Conservation (phyloP, 2,797 vertebrate genomes). For the Oreortyx pictus region DNA sequence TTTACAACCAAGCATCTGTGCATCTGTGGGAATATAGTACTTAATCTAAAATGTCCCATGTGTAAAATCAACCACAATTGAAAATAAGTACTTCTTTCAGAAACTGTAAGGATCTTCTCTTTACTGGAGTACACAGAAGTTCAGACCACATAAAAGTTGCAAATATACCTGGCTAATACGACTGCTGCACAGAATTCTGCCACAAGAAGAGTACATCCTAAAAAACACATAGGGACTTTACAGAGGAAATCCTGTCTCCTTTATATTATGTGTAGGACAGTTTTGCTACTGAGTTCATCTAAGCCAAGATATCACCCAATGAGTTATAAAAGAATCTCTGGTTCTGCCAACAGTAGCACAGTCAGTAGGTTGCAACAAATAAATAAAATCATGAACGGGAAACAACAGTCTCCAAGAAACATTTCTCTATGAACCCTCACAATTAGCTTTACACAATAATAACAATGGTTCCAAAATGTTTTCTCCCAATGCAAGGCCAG, state of each 20-base stretch:
- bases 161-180: not conserved
- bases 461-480: not conserved
- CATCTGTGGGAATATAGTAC: constrained; percentile 15
- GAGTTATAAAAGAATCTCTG: constrained; percentile 22
- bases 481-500: not conserved
- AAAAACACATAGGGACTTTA: not conserved
- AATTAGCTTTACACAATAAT: not conserved
- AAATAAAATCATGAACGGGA: not conserved
- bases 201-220: not conserved
- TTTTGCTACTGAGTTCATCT: not conserved
- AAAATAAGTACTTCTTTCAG: constrained; percentile 8
- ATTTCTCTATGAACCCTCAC: not conserved
- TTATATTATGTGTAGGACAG: not conserved
- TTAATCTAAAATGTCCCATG: constrained; percentile 27
- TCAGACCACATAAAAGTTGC: not conserved
- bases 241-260: not conserved
- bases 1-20: constrained; percentile 36
- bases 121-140: not conserved
- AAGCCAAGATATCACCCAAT: not conserved
- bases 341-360: constrained; percentile 20
- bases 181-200: not conserved
- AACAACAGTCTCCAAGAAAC: not conserved
- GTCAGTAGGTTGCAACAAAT: not conserved
- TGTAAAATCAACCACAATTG: constrained; percentile 10
- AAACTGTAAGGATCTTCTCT: not conserved